Conservation (phyloP, 2,888 invertebrate species). For the Lacanobia wlatinum region DNA sequence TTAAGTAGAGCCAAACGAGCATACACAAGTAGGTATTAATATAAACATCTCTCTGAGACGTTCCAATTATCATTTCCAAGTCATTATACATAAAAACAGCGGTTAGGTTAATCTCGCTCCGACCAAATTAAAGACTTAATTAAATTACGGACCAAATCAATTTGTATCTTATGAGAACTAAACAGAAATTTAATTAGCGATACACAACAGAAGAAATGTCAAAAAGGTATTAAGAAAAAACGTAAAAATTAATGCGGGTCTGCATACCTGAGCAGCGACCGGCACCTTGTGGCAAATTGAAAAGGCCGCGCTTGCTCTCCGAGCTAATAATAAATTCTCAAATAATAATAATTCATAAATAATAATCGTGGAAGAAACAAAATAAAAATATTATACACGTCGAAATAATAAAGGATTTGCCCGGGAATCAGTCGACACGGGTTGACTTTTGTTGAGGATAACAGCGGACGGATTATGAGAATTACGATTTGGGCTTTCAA, state of each 20-base stretch:
- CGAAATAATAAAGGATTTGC: slow-evolving; percentile 90
- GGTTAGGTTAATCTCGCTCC: slow-evolving; percentile 70
- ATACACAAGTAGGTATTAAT: slow-evolving; percentile 57
- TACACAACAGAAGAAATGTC: slow-evolving; percentile 80
- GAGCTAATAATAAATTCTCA: slow-evolving; percentile 89
- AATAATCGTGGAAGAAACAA: slow-evolving; percentile 89
- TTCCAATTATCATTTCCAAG: slow-evolving; percentile 63
- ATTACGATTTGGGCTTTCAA: slow-evolving; percentile 28
- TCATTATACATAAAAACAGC: slow-evolving; percentile 67
- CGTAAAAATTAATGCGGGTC: slow-evolving; percentile 68
- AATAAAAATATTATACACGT: slow-evolving; percentile 89
- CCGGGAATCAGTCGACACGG: slow-evolving; percentile 77
- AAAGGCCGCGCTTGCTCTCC: slow-evolving; percentile 88
- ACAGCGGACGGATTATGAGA: slow-evolving; percentile 23
- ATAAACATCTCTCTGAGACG: slow-evolving; percentile 60
- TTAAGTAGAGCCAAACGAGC: slow-evolving; percentile 50
- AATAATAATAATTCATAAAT: slow-evolving; percentile 91
- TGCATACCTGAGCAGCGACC: slow-evolving; percentile 77
- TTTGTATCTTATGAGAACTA: slow-evolving; percentile 80
- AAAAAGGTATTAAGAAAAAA: slow-evolving; percentile 81
- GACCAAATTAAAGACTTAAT: slow-evolving; percentile 78
- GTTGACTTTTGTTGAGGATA: slow-evolving; percentile 70
- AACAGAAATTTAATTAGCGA: slow-evolving; percentile 86
- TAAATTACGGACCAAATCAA: slow-evolving; percentile 84
- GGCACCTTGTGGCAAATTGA: slow-evolving; percentile 90